Evolutionary conservation across 2,797 vertebrate species (phyloP).

Genomic region (Peromyscus melanophrys): DNA sequence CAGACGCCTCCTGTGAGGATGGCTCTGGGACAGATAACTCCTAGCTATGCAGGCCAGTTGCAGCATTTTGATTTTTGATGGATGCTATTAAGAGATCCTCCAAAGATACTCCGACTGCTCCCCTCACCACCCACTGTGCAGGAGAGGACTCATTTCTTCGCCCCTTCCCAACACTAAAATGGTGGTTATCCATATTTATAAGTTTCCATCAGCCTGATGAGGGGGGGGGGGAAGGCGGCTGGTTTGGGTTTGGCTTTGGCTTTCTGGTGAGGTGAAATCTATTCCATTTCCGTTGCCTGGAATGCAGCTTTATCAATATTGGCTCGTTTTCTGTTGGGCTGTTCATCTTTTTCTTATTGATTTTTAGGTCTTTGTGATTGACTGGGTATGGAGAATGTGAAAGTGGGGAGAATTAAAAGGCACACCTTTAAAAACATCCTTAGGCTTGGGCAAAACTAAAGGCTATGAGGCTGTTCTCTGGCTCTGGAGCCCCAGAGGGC

Average conservation of each 20-base stretch:
- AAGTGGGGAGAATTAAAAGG: constrained; percentile 34
- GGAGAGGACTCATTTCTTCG: constrained; percentile 56
- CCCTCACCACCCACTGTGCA: background rate
- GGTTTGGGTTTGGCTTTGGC: background rate
- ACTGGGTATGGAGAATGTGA: background rate
- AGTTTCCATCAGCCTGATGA: background rate
- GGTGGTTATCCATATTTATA: constrained; percentile 58
- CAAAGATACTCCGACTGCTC: constrained; percentile 38
- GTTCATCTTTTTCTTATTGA: constrained; percentile 63
- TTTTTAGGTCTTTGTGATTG: constrained; percentile 38
- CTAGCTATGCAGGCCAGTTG: background rate
- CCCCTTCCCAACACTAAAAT: constrained; percentile 34
- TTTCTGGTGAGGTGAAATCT: background rate
- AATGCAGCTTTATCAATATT: background rate
- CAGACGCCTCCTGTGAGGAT: no score
- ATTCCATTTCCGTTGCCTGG: background rate
- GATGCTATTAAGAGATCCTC: constrained; percentile 61
- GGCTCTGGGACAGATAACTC: background rate
- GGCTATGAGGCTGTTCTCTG: background rate
- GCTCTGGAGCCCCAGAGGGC: background rate
- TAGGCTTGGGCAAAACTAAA: background rate
- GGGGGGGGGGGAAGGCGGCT: background rate
- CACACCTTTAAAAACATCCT: background rate
- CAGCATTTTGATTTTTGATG: constrained; percentile 59
- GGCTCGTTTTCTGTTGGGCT: constrained; percentile 11